Base-by-base conservation (phyloP, 2,113 vertebrate genomes). In the Ardeotis arabs region DNA sequence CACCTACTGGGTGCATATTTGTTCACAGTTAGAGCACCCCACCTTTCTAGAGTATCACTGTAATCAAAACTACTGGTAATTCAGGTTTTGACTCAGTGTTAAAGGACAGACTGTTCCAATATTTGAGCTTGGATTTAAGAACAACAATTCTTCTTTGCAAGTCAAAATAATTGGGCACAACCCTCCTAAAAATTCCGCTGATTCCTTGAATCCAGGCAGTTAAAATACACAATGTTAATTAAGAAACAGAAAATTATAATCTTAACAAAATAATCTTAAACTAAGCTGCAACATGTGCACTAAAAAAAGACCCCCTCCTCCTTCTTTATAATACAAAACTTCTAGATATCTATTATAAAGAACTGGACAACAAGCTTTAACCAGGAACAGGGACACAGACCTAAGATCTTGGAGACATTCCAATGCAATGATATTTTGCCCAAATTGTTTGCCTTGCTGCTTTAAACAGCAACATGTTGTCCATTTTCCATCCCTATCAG, bases 1-100 rank as follows among this genome's bases (percentile, higher is more conserved):
- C 39, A 75, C 60, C 62, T 86, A 35, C 44, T 44, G 62, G 55
- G 53, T 68, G 69, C 58, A 85, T 81, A 50, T 64, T 59, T 74
- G 82, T 55, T 87, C 94, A 80, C 31, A 81, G 59, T 27, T 35
- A 50, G 49, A 92, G 55, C 56, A 93, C 72, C 78, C 81, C 89
- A 95, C 77, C 87, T 94, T 91, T 77, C 25, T 2, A 60, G 55
- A 79, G 77, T 81, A 82, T 87, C 80, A 62, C 77, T 95, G 80
- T 76, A 89, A 95, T 84, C 92, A 96, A 82, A 95, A 92, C 70
- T 92, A 92, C 92, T 74, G 73, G 92, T 89, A 95, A 79, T 92
- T 96, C 91, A 92, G 86, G 91, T 95, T 95, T 91, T 91, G 87
- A 87, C 84, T 92, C 62, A 49, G 20, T 84, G 35, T 81, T 87